Conservation (phyloP, 2,113 vertebrate species). For the Rostratula benghalensis region DNA sequence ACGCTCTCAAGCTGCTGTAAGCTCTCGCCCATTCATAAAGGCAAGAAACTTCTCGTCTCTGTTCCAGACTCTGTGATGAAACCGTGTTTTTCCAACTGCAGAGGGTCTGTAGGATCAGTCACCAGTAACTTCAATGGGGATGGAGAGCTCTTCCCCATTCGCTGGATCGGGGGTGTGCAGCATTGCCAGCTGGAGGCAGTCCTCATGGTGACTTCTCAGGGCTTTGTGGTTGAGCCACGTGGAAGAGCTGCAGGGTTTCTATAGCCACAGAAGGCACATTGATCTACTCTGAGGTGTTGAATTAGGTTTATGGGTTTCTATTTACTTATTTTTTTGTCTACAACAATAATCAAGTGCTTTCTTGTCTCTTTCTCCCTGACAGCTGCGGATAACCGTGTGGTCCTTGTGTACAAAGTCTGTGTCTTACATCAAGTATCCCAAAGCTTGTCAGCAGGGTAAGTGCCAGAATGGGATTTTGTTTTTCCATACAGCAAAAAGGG, state of each 20-base stretch:
- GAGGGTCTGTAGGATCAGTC: neutral
- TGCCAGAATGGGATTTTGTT: neutral
- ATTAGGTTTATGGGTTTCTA: neutral
- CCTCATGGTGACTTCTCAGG: neutral
- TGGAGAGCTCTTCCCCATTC: neutral
- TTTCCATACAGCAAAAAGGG: neutral
- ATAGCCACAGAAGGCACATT: neutral
- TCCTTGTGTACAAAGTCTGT: constrained; percentile 96
- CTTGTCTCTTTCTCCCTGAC: constrained; percentile 18
- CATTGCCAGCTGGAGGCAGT: neutral
- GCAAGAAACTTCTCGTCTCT: neutral
- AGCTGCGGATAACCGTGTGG: constrained; percentile 97
- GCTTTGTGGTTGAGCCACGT: neutral
- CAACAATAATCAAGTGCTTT: neutral
- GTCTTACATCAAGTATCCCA: constrained; percentile 98
- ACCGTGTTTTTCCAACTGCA: neutral
- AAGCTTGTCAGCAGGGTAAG: constrained; percentile 94
- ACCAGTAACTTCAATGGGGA: neutral
- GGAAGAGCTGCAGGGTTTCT: neutral
- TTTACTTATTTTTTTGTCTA: neutral
- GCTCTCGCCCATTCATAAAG: neutral
- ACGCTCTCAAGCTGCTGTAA: neutral
- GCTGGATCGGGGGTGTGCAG: neutral
- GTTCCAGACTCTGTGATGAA: neutral
- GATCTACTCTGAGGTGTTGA: neutral